Percentiles rank a stretch among this genome's conserved stretches.
These are phyloP conservation scores for Caenorhabditis afra DNA, from an alignment of 2,888 invertebrate genomes.

Conservation along the genomic window DNA sequence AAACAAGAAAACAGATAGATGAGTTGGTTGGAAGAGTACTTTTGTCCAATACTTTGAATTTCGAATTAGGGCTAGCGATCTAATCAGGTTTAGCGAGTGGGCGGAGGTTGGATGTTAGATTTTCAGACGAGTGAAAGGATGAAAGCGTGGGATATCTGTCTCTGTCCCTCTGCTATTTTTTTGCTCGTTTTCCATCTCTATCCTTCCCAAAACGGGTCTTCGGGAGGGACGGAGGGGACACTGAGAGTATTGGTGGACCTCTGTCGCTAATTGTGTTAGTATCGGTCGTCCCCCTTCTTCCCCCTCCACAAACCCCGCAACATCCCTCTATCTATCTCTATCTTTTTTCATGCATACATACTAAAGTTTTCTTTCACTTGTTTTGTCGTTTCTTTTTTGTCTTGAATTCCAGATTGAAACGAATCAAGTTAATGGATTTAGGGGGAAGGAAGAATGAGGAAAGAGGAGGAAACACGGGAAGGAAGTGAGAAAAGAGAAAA, in stretches of 20 bases:
- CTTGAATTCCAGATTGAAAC: neutral
- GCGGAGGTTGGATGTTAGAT: no score
- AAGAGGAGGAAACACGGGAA: no score
- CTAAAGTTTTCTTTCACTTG: neutral
- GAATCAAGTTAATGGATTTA: no score
- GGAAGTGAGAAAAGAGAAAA: no score
- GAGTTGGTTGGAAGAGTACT: neutral
- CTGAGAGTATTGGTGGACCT: slow-evolving; percentile 60
- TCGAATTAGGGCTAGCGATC: no score
- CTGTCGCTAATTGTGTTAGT: slow-evolving; percentile 65
- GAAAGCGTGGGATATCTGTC: neutral
- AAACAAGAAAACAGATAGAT: slow-evolving; percentile 2
- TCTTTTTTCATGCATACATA: slow-evolving; percentile 10
- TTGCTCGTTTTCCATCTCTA: no score
- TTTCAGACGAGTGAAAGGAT: neutral
- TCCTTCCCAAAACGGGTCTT: no score
- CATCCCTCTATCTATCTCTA: slow-evolving; percentile 20
- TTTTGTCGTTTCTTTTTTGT: neutral
- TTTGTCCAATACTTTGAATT: no score
- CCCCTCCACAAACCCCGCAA: slow-evolving; percentile 27
- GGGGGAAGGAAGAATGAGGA: no score
- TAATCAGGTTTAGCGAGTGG: no score
- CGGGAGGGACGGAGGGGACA: slow-evolving; percentile 30
- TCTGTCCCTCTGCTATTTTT: no score
- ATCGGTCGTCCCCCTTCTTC: slow-evolving; percentile 39